Conservation (phyloP, 1,140 invertebrate genomes). For the Anastrepha obliqua region DNA sequence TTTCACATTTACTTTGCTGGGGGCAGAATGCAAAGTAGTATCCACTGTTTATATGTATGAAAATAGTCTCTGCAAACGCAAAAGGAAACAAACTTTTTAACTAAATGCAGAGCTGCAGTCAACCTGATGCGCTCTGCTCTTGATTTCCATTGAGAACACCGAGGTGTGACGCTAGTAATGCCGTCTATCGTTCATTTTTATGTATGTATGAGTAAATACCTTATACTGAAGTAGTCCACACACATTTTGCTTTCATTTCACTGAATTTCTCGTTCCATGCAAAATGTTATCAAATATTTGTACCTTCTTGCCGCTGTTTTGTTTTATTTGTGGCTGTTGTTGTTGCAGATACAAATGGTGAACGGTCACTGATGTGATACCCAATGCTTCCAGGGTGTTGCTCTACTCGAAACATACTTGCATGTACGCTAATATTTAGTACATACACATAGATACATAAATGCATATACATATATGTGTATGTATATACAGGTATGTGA, state of each 20-base stretch:
- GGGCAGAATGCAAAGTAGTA: no score
- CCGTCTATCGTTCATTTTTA: no score
- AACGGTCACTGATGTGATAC: not conserved
- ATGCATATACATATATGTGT: not conserved
- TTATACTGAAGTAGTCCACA: not conserved
- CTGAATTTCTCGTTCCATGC: not conserved
- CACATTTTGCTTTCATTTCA: not conserved
- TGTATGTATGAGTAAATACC: no score
- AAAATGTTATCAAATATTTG: conserved; percentile 34
- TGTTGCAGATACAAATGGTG: not conserved
- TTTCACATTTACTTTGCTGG: no score
- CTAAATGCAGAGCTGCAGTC: no score
- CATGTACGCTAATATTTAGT: not conserved
- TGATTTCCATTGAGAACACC: no score
- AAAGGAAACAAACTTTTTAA: no score
- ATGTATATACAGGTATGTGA: not conserved
- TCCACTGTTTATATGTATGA: no score
- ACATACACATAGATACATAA: not conserved
- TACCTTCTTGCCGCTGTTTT: not conserved
- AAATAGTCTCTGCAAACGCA: no score
- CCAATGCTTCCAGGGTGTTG: not conserved
- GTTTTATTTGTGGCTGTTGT: not conserved
- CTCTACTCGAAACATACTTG: not conserved
- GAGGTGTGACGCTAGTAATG: no score
- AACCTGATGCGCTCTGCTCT: no score